These are phyloP conservation scores for rabbit (Oryctolagus cuniculus) DNA, from an alignment of 2,113 vertebrate genomes.

Conservation along the genomic window DNA sequence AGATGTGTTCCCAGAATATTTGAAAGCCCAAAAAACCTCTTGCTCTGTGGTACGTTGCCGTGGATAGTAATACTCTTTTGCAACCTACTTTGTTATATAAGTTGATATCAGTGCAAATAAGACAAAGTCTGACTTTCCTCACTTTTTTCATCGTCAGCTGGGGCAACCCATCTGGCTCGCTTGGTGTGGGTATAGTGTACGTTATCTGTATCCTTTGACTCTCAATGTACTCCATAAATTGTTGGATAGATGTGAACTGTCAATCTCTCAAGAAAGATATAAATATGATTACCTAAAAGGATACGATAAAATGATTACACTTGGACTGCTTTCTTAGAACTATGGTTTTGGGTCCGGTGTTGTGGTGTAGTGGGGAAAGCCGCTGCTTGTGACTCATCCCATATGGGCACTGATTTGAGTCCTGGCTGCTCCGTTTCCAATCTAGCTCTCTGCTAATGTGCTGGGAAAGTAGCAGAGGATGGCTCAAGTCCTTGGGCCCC, in stretches of 20 bases:
- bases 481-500: no score
- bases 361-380: no score
- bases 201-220: background rate
- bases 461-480: no score
- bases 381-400: no score
- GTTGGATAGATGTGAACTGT: background rate
- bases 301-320: background rate
- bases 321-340: background rate
- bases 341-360: no score
- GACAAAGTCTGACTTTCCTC: background rate
- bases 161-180: background rate
- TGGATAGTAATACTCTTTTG: slow-evolving; percentile 48
- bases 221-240: slow-evolving; percentile 1
- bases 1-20: slow-evolving; percentile 54
- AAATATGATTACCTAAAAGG: slow-evolving; percentile 39
- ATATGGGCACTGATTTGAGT: no score
- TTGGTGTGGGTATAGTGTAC: background rate
- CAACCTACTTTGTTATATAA: slow-evolving; percentile 42
- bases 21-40: slow-evolving; percentile 57
- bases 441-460: no score
- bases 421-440: no score
- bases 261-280: background rate
- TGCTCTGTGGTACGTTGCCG: slow-evolving; percentile 1
- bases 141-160: background rate
- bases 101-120: slow-evolving; percentile 47